Base-by-base conservation (phyloP, 2,113 vertebrate species). In the Laterallus jamaicensis region DNA sequence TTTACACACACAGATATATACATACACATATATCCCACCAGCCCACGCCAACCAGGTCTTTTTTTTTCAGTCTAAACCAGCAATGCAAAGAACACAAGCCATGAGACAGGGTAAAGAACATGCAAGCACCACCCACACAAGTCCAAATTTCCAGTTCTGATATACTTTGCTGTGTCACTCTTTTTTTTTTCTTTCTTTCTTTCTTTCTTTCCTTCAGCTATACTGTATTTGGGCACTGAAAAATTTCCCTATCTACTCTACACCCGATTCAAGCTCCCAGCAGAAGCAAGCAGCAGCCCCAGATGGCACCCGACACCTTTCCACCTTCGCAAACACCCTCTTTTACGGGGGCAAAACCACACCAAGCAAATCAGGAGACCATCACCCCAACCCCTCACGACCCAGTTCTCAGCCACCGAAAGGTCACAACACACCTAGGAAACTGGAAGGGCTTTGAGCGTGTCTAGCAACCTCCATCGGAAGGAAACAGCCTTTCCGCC, bases 351-450 rank as follows among this genome's bases (percentile, higher is more conserved):
- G 3, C 22, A 44, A 66, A 39, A 28, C 14, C 59, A 7, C 56
- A 32, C 19, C 35, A 47, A 20, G 31, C 32, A 26, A 60, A 68
- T 8, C 22, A 0, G 35, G 50, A 58, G 44, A 81, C n/a, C n/a
- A 2, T 70, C 86, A 52, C 77, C 47, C 17, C 17, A n/a, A 39
- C 4, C 2, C 2, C 15, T 3, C 37, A 54, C 16, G 22, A 95
- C 77, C 75, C 91, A 85, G 50, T 91, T 95, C 94, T 93, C 74
- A 86, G 77, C 55, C 83, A 66, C 47, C 14, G 35, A 93, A 95
- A 94, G 84, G 86, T 86, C 83, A 80, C 32, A 90, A 83, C 28
- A 32, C 83, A 71, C 90, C 73, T 82, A 76, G 85, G 87, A 88
- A 92, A 93, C 76, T 24, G 50, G 31, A 86, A 15, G 68, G 81